Evolutionary conservation across 2,113 vertebrate species (phyloP).

Genomic region (Sapayoa aenigma): DNA sequence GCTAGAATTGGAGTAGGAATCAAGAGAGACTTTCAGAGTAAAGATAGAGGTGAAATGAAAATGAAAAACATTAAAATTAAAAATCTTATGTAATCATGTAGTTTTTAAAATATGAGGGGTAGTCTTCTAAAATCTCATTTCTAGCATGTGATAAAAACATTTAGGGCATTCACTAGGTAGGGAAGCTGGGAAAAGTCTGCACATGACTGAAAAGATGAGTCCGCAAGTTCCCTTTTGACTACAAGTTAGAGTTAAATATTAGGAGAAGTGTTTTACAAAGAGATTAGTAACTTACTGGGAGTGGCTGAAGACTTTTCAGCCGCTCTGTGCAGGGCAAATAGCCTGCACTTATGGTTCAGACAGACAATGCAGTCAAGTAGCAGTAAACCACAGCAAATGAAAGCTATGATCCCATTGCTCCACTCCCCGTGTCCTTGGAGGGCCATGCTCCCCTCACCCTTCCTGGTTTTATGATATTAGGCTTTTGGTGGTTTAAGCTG

Average conservation of each 20-base stretch:
- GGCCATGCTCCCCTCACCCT: not conserved
- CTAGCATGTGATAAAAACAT: not conserved
- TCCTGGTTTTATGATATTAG: not conserved
- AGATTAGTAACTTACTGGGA: not conserved
- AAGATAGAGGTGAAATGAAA: not conserved
- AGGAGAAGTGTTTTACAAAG: not conserved
- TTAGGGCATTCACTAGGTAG: not conserved
- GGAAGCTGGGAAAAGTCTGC: not conserved
- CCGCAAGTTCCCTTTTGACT: not conserved
- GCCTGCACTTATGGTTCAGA: not conserved
- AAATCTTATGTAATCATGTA: not conserved
- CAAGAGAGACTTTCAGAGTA: not conserved
- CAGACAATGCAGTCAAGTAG: not conserved
- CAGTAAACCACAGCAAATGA: not conserved
- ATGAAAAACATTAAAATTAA: not conserved
- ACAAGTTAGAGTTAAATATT: not conserved
- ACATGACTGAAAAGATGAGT: not conserved
- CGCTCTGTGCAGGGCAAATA: not conserved
- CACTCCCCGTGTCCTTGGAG: not conserved
- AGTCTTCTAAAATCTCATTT: not conserved
- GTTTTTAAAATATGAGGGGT: not conserved
- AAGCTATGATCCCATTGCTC: not conserved
- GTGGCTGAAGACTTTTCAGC: not conserved
- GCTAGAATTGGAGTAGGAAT: not conserved
- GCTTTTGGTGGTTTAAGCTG: not conserved